A percentile compares a stretch with the other conserved stretches of the same genome.
phyloP scores from a whole-genome alignment of 92 coral and sea anemone genomes.

The Meandrina meandrites region DNA sequence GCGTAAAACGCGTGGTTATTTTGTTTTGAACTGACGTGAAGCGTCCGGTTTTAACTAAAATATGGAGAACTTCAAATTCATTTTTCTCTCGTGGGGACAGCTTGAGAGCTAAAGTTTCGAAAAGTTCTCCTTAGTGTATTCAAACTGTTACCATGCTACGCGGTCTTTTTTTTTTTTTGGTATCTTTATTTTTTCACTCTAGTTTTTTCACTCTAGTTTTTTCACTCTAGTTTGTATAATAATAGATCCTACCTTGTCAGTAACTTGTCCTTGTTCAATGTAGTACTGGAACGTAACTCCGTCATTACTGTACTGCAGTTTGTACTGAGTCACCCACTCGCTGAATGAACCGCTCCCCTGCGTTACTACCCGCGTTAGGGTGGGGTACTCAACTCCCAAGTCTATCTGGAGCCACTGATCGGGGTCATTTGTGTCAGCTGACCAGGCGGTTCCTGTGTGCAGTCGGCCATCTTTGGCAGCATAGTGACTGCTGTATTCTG shows the following conservation, averaged over 20 bases:
- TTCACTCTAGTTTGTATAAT: too few species aligned
- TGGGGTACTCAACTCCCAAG: not conserved
- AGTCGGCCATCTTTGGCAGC: not conserved
- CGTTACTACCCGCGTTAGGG: not conserved
- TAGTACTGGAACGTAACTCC: not conserved
- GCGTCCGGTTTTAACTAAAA: too few species aligned
- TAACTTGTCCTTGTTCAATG: not conserved
- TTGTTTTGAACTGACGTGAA: too few species aligned
- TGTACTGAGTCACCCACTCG: not conserved
- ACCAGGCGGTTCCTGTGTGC: not conserved
- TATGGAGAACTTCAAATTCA: too few species aligned
- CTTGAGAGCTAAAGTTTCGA: too few species aligned
- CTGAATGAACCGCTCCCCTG: not conserved
- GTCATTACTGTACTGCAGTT: not conserved
- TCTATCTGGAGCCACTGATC: not conserved
- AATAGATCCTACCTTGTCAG: not conserved
- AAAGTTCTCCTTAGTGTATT: too few species aligned
- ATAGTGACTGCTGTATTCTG: not conserved
- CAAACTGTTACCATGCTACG: too few species aligned
- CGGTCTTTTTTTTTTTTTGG: too few species aligned
- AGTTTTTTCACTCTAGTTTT: too few species aligned
- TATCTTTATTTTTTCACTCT: too few species aligned
- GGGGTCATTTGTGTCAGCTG: not conserved
- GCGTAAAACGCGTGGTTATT: too few species aligned
- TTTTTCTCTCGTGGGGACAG: too few species aligned